A percentile compares a stretch with the other conserved stretches of the same genome.
Evolutionary conservation across 2,797 vertebrate genomes (phyloP).

Genomic region (Vespertilio murinus): DNA sequence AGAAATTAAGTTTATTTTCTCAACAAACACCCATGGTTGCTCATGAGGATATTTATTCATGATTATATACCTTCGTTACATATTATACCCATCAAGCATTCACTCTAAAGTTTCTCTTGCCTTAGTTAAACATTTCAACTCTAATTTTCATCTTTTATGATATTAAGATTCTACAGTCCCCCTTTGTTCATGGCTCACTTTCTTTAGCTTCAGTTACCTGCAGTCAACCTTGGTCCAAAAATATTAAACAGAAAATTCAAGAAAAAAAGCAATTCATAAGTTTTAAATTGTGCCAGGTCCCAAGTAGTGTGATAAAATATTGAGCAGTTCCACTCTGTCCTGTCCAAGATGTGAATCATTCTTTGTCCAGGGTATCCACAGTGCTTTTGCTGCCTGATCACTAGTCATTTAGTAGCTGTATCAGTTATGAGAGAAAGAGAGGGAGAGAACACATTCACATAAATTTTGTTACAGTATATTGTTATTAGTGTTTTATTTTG

Average conservation of each 20-base stretch:
- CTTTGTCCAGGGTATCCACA: background rate
- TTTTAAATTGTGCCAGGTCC: background rate
- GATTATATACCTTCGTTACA: background rate
- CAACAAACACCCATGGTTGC: background rate
- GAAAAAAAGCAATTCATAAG: background rate
- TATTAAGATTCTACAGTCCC: background rate
- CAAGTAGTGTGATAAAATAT: background rate
- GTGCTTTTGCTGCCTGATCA: too few species aligned
- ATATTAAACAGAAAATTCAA: background rate
- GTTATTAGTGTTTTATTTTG: background rate
- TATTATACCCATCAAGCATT: background rate
- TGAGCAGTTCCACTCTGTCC: background rate
- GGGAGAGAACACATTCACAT: background rate
- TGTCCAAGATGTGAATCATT: background rate
- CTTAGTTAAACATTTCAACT: background rate
- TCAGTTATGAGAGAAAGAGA: background rate
- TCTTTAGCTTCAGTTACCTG: background rate
- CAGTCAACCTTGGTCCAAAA: background rate
- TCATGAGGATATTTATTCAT: background rate
- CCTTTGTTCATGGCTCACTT: background rate
- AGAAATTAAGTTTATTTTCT: background rate
- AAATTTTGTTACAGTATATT: background rate
- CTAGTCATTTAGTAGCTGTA: background rate
- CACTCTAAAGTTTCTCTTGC: background rate
- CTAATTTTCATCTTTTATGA: background rate